phyloP scores from a whole-genome alignment of 2,113 vertebrate species.

The Stictonetta naevosa region DNA sequence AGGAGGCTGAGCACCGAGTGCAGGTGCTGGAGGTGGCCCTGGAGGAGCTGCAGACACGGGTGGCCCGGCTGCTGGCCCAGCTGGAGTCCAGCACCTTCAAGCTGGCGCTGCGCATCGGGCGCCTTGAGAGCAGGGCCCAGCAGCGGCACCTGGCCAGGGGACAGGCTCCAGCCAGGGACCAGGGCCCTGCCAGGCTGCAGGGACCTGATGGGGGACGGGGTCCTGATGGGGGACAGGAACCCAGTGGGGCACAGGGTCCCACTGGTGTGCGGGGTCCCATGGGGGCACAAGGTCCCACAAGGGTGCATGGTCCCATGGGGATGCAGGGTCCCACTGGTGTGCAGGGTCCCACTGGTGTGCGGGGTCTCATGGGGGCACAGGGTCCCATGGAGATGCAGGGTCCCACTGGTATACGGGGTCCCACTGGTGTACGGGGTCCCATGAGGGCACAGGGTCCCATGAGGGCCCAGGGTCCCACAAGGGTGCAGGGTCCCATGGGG shows the following conservation, averaged over 20 bases:
- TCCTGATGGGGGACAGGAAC: background rate
- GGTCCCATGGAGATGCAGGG: fast-evolving
- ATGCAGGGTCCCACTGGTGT: too few species aligned
- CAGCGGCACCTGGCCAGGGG: background rate
- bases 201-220: background rate
- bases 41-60: conserved; percentile 84
- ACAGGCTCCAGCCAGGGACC: background rate
- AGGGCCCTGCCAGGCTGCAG: background rate
- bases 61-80: conserved; percentile 88
- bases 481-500: too few species aligned
- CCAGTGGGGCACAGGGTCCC: background rate
- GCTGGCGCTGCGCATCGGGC: conserved; percentile 79
- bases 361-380: fast-evolving
- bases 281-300: background rate
- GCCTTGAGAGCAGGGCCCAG: conserved; percentile 79
- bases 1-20: conserved; percentile 72
- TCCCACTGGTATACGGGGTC: too few species aligned
- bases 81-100: conserved; percentile 84
- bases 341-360: background rate
- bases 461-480: background rate
- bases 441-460: fast-evolving
- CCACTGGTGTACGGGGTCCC: background rate
- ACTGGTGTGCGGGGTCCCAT: background rate
- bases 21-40: conserved; percentile 77
- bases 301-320: too few species aligned